phyloP scores from a whole-genome alignment of 92 coral and sea anemone genomes.

The Palythoa grandiflora region DNA sequence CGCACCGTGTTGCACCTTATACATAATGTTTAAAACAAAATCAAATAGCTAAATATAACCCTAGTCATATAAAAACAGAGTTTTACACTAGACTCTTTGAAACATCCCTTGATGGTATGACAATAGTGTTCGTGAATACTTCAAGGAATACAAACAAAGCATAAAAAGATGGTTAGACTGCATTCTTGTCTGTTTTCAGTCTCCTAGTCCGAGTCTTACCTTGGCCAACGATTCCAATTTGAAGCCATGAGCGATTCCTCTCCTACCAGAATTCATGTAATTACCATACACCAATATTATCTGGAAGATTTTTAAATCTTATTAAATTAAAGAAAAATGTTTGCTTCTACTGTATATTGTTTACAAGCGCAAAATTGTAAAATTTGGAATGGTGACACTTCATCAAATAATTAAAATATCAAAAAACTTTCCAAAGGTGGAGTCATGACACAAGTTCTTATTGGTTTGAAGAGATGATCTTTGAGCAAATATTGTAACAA shows the following conservation, averaged over 20 bases:
- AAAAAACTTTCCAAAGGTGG: no score
- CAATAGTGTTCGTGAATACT: no score
- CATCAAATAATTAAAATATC: no score
- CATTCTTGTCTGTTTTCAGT: background rate
- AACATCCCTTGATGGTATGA: background rate
- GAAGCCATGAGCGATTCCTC: conserved; percentile 89
- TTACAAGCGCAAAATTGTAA: no score
- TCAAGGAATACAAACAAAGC: background rate
- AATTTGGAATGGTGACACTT: no score
- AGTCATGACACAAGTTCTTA: no score
- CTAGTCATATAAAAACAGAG: background rate
- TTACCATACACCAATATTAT: conserved; percentile 86
- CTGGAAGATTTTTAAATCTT: conserved; percentile 45
- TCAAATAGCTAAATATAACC: no score
- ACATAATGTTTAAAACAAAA: no score
- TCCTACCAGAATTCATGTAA: conserved; percentile 91
- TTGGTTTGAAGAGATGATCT: no score
- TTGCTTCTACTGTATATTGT: background rate
- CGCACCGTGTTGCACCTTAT: no score
- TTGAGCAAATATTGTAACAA: no score
- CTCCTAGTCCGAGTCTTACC: conserved; percentile 50
- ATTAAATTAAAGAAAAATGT: background rate
- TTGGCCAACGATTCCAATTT: conserved; percentile 90
- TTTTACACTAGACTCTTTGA: no score
- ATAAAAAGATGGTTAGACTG: background rate